Conservation (phyloP, 2,113 vertebrate species). For the Columba livia region DNA sequence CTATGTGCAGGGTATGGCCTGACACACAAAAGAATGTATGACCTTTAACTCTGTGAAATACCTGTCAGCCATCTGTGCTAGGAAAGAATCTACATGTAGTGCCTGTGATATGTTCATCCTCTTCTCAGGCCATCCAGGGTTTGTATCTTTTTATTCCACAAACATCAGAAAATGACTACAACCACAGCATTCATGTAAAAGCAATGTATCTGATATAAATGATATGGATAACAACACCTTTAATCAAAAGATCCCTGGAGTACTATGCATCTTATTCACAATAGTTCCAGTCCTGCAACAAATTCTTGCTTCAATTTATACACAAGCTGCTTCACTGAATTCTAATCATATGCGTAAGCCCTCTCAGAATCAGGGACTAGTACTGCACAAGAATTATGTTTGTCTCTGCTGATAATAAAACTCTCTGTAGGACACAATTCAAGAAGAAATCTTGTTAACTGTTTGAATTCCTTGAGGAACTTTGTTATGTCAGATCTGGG, state of each 20-base stretch:
- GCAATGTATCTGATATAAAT: not conserved
- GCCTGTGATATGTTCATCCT: not conserved
- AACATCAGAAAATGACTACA: constrained; percentile 27
- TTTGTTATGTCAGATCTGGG: not conserved
- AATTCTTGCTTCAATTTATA: constrained; percentile 23
- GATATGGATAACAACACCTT: constrained; percentile 23
- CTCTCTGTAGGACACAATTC: not conserved
- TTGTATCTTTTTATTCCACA: not conserved
- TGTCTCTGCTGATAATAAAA: constrained; percentile 2
- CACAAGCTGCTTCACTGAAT: not conserved
- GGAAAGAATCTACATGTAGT: not conserved
- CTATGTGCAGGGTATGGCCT: not conserved
- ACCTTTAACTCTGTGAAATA: constrained; percentile 15
- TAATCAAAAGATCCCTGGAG: not conserved
- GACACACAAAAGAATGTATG: not conserved
- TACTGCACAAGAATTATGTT: not conserved
- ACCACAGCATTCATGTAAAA: constrained; percentile 1
- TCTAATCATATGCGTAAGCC: not conserved
- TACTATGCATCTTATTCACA: constrained; percentile 13
- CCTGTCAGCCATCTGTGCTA: not conserved
- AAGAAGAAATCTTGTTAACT: not conserved
- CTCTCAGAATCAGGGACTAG: not conserved
- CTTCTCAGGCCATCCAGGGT: not conserved
- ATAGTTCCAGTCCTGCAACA: not conserved
- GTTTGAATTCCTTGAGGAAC: not conserved